Evolutionary conservation across 2,888 invertebrate species (phyloP), one percentile per base, ranked within the genome.

Genomic region (Pammene aurita): DNA sequence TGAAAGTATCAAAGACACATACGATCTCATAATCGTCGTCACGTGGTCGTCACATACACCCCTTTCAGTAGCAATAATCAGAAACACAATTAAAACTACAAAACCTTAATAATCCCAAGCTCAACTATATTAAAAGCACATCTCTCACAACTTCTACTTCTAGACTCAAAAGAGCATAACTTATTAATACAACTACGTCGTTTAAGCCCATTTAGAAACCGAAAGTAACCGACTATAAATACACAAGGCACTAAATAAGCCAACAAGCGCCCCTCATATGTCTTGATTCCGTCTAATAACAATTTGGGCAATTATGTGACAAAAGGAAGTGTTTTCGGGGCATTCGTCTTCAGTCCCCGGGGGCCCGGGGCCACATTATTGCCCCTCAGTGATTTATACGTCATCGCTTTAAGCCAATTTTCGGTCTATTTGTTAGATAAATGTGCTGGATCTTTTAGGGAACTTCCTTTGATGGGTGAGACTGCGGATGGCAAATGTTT

Each of bases 211-310:
- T 58, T 58, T 18, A n/a, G 5, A 26, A 13, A 16, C 13, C 2
- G 1, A 2, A 0, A 16, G n/a, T 5, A 46, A n/a, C 4, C 13
- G 0, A 44, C 46, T n/a, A 14, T 46, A 46, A 46, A 46, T 46
- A 46, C 5, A n/a, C 14, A 46, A 11, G 13, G 62, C 52, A 60
- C 72, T 69, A 67, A 64, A 66, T 70, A 66, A 69, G 50, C 60
- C 68, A 62, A 58, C 63, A 60, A 61, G 48, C 65, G 48, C 61
- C 78, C 84, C 85, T 83, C 89, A 91, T 92, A 89, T 88, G 91
- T 92, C 92, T 92, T 89, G 91, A 92, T 92, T 91, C 87, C 84
- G 85, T 85, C 89, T 92, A 92, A 92, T 92, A 92, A 92, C 92
- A 91, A 91, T 92, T 92, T 89, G 83, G 87, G 87, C 89, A 89